Evolutionary conservation across 1,140 invertebrate species (phyloP), one percentile per base, ranked within the genome.

Genomic region (Phthorimaea operculella): DNA sequence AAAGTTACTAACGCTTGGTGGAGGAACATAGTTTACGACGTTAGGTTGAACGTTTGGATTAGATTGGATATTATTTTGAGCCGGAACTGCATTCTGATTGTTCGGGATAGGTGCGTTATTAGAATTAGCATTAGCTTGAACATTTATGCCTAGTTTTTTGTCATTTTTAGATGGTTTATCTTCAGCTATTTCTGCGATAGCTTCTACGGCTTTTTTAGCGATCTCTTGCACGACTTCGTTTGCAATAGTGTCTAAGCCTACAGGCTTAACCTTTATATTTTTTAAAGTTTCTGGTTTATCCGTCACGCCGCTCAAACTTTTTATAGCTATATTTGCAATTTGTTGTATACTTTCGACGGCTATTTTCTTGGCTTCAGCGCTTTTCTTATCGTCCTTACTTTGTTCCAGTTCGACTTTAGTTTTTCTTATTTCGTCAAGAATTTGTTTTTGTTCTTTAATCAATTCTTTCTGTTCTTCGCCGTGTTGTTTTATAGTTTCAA

Each of bases 401-500:
- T 77, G 64, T 59, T 86, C 65, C n/a, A 87, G 65, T 59, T 88
- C 86, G 60, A 86, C 69, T 55, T 88, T 84, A 0, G 86, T 82
- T 54, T 88, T 83, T 18, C 87, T 83, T 36, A 89, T 79, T 64
- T 89, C 85, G 55, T 88, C 72, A 33, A 89, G 65, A 62, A 89
- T 87, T 64, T 88, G 79, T 57, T 88, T 88, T 55, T 88, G 87
- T 63, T 90, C 87, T 54, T 88, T 80, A 14, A 90, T 81, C 55
- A 89, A 74, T 67, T 89, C 76, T 54, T 87, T 83, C 55, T 89
- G 87, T 66, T 89, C 87, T 63, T 87, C 73, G 17, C 87, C 86
- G 48, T 89, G 86, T 59, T 87, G 86, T 67, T 89, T 88, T 16
- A 90, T 79, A 34, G 87, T 88, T 64, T 88, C 86, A 50, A 85